phyloP scores from a whole-genome alignment of 2,797 vertebrate species.

The Balearica regulorum region DNA sequence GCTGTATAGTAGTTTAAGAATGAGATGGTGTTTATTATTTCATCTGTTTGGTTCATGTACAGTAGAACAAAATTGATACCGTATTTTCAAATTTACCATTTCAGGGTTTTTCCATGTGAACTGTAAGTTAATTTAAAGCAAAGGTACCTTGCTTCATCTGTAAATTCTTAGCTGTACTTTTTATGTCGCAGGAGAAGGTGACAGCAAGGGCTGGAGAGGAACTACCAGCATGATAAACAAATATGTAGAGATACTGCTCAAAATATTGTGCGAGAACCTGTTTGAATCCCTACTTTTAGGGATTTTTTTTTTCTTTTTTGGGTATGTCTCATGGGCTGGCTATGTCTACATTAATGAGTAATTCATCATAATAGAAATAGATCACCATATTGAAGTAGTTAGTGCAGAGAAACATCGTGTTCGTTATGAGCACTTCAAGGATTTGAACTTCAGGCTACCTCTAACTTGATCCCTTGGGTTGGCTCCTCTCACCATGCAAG shows the following conservation, averaged over 20 bases:
- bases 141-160: background rate
- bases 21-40: background rate
- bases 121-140: background rate
- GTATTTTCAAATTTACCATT: background rate
- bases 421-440: background rate
- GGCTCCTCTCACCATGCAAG: background rate
- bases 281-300: background rate
- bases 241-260: background rate
- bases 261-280: background rate
- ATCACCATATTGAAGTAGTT: background rate
- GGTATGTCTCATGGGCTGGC: background rate
- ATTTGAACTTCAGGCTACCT: slow-evolving; percentile 13
- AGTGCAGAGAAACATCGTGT: background rate
- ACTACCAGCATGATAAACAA: background rate
- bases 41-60: background rate
- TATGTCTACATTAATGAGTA: background rate
- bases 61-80: background rate
- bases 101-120: background rate
- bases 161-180: background rate
- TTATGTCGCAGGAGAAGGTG: background rate
- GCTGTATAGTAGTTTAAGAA: background rate
- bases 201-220: background rate
- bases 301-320: background rate
- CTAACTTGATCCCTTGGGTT: background rate
- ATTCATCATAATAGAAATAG: background rate